These are phyloP conservation scores for Hozukius guyotensis DNA, from an alignment of 2,797 vertebrate genomes.

Conservation along the genomic window DNA sequence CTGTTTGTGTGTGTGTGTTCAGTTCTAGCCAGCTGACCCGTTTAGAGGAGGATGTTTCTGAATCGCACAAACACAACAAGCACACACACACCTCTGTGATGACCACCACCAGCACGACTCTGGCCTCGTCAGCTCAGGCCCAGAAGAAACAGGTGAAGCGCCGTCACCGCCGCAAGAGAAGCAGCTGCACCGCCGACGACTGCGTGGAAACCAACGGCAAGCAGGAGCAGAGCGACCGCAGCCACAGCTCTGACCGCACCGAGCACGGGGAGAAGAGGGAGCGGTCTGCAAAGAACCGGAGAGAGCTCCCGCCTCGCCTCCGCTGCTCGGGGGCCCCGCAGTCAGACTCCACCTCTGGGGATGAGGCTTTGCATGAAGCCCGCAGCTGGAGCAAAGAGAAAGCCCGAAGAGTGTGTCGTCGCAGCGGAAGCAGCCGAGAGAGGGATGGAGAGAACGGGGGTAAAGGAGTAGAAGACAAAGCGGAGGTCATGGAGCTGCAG, in stretches of 20 bases:
- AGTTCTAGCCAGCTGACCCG: conserved; percentile 85
- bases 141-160: conserved; percentile 88
- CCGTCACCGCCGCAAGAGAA: conserved; percentile 85
- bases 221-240: conserved; percentile 62
- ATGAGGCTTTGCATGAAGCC: conserved; percentile 82
- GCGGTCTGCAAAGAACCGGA: conserved; percentile 37
- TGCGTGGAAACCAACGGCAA: conserved; percentile 71
- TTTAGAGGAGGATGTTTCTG: conserved; percentile 86
- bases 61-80: conserved; percentile 76
- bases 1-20: conserved; percentile 25
- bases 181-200: conserved; percentile 73
- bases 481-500: conserved; percentile 78
- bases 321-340: conserved; percentile 39
- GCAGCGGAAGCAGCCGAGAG: conserved; percentile 66
- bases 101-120: conserved; percentile 43
- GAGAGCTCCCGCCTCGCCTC: conserved; percentile 56
- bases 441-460: conserved; percentile 39
- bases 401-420: conserved; percentile 81
- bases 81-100: conserved; percentile 46
- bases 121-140: conserved; percentile 51
- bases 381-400: conserved; percentile 89
- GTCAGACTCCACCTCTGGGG: conserved; percentile 85
- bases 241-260: conserved; percentile 64
- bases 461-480: conserved; percentile 44
- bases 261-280: conserved; percentile 65